Evolutionary conservation across 1,140 invertebrate genomes (phyloP).

Genomic region (Steinernema feltiae): DNA sequence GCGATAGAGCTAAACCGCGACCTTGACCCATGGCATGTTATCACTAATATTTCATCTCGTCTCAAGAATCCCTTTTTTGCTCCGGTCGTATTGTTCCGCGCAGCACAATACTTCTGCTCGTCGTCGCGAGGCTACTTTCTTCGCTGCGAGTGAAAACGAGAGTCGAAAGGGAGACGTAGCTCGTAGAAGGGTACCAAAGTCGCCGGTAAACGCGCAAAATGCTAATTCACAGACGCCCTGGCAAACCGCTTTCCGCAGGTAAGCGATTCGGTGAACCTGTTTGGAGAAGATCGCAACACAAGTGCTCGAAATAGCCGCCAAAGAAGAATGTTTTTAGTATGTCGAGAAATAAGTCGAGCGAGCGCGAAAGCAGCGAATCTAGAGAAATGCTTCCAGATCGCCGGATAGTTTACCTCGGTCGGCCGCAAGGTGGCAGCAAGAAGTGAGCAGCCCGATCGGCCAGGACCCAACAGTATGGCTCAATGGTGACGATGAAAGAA

Average conservation of each 20-base stretch:
- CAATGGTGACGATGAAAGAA: background rate
- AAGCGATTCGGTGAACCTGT: background rate
- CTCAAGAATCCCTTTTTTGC: constrained; percentile 5
- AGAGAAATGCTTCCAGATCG: background rate
- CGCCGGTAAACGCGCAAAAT: background rate
- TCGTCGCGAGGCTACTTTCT: background rate
- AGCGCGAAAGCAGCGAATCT: background rate
- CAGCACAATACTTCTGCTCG: background rate
- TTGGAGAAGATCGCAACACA: background rate
- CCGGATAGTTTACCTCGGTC: background rate
- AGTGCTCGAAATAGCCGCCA: background rate
- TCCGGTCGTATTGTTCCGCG: constrained; percentile 4
- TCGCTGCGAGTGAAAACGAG: background rate
- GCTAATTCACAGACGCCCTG: background rate
- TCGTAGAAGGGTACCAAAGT: background rate
- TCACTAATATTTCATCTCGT: constrained; percentile 15
- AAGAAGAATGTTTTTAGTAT: background rate
- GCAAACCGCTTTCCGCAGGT: background rate
- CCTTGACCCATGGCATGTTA: constrained; percentile 11
- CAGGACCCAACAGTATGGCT: constrained; percentile 2
- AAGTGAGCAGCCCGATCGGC: constrained; percentile 9
- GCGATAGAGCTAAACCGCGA: background rate
- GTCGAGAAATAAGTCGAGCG: background rate
- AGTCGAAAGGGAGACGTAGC: background rate
- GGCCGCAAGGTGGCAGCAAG: background rate